Evolutionary conservation across 2,113 vertebrate species (phyloP), one percentile per base, ranked within the genome.

Genomic region (Fukomys damarensis): DNA sequence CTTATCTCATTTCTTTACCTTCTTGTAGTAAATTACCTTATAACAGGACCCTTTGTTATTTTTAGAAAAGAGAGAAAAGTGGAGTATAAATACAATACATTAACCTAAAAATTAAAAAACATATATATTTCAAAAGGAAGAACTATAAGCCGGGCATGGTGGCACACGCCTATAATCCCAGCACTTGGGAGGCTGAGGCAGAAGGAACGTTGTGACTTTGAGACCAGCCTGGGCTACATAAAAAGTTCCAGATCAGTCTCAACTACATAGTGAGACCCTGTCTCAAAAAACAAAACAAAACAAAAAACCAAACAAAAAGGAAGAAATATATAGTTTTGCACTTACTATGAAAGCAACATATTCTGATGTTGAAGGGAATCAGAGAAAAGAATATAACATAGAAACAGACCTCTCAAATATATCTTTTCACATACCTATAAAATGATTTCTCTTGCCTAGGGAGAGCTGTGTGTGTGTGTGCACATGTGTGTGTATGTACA

Each of bases 21-120:
- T 46, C 28, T 22, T 85, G 41, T 16, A 77, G 5, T n/a, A 59
- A 61, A 74, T 35, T 85, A 2, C 63, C 93, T 72, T 49, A 80
- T 74, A 46, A 58, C 46, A 74, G 22, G 87, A 63, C 86, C 9
- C 17, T 91, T 96, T 95, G 24, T 24, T 79, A 20, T 59, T 81
- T 43, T 68, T 46, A 59, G 35, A 61, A 7, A 26, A 72, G 19
- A 41, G 20, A 91, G 30, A 70, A 35, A 74, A 72, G 49, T 72
- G 13, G 58, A 20, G 46, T 91, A 52, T 2, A 85, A 82, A 65
- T 93, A 85, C 89, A 95, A 95, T 76, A 72, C 22, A 32, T 61
- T 87, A 68, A 88, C 68, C 16, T 38, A 85, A 88, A 72, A 83
- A 89, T 0, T 41, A 28, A 19, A 79, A 96, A 96, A 94, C 26